Percentiles rank a stretch among this genome's conserved stretches.
These are phyloP conservation scores for Cichladusa arquata DNA, from an alignment of 2,113 vertebrate species.

Conservation along the genomic window DNA sequence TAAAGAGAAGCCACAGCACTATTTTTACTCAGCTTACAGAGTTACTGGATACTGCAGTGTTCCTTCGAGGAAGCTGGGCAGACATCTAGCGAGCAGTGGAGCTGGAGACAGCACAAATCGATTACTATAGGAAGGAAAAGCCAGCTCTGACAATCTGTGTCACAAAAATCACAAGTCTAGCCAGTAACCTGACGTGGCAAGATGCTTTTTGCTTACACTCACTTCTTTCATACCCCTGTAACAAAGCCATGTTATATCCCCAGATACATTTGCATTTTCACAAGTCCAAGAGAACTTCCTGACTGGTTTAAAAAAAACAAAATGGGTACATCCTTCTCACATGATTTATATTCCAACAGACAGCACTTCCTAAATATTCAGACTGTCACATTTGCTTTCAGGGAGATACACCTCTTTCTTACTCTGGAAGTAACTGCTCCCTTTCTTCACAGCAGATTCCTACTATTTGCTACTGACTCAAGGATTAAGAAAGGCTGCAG, in stretches of 20 bases:
- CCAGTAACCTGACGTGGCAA: constrained; percentile 45
- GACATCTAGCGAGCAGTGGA: not conserved
- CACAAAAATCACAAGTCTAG: constrained; percentile 14
- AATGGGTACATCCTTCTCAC: not conserved
- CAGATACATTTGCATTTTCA: not conserved
- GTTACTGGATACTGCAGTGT: not conserved
- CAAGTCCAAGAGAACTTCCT: constrained; percentile 5
- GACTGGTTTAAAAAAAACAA: not conserved
- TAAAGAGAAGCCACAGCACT: not conserved
- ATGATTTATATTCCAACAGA: not conserved
- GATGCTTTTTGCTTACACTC: not conserved
- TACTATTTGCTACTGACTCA: not conserved
- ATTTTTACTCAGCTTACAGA: constrained; percentile 12
- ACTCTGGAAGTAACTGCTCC: not conserved
- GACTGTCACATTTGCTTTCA: not conserved
- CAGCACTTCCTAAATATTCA: not conserved
- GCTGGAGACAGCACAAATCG: not conserved
- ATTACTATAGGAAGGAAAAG: not conserved
- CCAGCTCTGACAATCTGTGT: not conserved
- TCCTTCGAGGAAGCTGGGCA: constrained; percentile 48
- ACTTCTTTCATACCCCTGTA: not conserved
- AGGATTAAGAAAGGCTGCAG: not conserved
- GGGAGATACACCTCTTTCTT: not conserved
- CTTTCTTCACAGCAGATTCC: not conserved
- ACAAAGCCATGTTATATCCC: constrained; percentile 20